A percentile compares a stretch with the other conserved stretches of the same genome.
Conservation (phyloP, 2,797 vertebrate species). For the Sebastes iracundus region DNA sequence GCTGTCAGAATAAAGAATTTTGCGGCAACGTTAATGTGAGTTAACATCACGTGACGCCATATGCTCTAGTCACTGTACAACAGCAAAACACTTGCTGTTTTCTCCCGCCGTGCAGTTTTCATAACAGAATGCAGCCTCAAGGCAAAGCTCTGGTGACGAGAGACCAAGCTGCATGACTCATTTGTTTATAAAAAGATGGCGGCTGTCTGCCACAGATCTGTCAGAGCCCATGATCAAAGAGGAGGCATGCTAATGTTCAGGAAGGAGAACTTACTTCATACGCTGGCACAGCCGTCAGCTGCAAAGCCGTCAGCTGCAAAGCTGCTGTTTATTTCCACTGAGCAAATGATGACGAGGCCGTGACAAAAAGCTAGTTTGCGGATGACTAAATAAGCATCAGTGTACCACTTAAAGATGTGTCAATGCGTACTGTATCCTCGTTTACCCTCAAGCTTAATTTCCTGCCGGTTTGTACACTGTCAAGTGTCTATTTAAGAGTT, state of each 20-base stretch:
- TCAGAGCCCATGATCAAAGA: constrained; percentile 67
- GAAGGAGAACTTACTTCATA: constrained; percentile 50
- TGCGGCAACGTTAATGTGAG: not conserved
- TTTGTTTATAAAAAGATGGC: constrained; percentile 68
- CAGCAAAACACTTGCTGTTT: constrained; percentile 25
- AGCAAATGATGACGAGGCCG: constrained; percentile 41
- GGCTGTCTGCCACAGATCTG: constrained; percentile 65
- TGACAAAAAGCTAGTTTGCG: constrained; percentile 43
- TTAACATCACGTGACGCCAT: constrained; percentile 13
- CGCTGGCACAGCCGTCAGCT: constrained; percentile 18
- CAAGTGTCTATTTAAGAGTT: constrained; percentile 31
- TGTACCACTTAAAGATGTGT: constrained; percentile 39
- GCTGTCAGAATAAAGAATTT: not conserved
- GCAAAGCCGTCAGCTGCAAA: constrained; percentile 36
- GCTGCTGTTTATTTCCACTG: constrained; percentile 55
- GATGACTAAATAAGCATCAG: constrained; percentile 53
- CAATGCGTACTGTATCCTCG: constrained; percentile 30
- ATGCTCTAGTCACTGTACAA: constrained; percentile 3
- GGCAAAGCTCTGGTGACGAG: constrained; percentile 38
- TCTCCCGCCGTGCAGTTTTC: constrained; percentile 28
- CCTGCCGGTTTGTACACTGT: constrained; percentile 18
- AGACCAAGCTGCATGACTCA: constrained; percentile 60
- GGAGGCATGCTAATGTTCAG: constrained; percentile 49
- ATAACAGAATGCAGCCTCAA: constrained; percentile 40
- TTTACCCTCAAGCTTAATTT: constrained; percentile 40